Base-by-base conservation (phyloP, 2,888 invertebrate genomes). In the Xanthorhoe designata region DNA sequence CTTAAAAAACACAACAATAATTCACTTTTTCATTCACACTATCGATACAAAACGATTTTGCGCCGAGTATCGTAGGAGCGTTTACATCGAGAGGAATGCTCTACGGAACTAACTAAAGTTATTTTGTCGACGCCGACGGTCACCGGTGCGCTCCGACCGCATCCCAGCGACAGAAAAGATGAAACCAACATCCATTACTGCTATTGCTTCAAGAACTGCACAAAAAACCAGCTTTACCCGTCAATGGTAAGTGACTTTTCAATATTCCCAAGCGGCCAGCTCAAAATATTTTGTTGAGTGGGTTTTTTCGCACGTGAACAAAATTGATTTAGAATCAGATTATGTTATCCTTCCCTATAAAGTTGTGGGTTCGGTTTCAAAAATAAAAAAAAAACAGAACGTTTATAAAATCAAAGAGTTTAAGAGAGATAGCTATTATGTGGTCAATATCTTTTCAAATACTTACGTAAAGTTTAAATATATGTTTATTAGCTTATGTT, bases 271-370 rank as follows among this genome's bases (percentile, higher is more conserved):
- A 72, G 75, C 73, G 79, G 54, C 79, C 75, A 76, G 73, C 76
- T 78, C 71, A 77, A 82, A 85, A 86, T 84, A 85, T 79, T 81
- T 80, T 79, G 86, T 83, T 83, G 81, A 82, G 79, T 78, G 81
- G 84, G 83, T 87, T 88, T 87, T 87, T 85, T 88, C 84, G 84
- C 87, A 86, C 85, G 84, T 88, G 88, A 90, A 87, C 86, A 84
- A 87, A 89, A 88, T 89, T 81, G 85, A 90, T 90, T 84, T 79
- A 82, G 83, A 88, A 85, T 85, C 78, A 87, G 84, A 88, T 90
- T 89, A 82, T 84, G 81, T n/a, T 56, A 24, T 42, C 59, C 19
- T 59, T 83, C 76, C 81, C 82, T 82, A 82, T 83, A 80, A 84
- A 84, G 81, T 84, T 81, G 79, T 79, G 73, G 76, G 75, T 70